A percentile compares a stretch with the other conserved stretches of the same genome.
Evolutionary conservation across 1,140 invertebrate species (phyloP).

Genomic region (Lepidurus packardi): DNA sequence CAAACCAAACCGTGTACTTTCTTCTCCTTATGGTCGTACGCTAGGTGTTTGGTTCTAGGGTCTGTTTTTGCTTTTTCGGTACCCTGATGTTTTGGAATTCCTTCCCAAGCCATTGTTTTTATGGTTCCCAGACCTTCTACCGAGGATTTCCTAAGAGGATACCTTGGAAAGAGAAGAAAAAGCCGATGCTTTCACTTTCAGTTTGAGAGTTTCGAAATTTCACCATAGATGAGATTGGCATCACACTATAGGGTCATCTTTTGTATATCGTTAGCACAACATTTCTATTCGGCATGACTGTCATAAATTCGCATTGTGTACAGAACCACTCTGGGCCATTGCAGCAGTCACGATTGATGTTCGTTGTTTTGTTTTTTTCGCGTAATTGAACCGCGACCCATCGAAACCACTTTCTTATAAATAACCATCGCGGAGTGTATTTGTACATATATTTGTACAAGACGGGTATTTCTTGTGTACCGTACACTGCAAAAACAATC

Average conservation of each 20-base stretch:
- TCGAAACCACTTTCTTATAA: too few relatives aligned
- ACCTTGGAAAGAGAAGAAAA: neutral
- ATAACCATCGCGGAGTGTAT: too few relatives aligned
- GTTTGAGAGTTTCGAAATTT: neutral
- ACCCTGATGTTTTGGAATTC: too few relatives aligned
- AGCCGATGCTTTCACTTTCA: neutral
- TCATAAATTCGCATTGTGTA: neutral
- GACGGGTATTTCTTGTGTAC: too few relatives aligned
- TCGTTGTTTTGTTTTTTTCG: neutral
- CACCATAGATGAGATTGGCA: neutral
- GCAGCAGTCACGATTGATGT: neutral
- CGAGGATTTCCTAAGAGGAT: neutral
- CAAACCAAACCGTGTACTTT: conserved; percentile 3
- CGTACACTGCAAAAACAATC: too few relatives aligned
- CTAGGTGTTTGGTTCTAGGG: neutral
- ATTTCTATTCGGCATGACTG: neutral
- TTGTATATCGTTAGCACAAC: too few relatives aligned
- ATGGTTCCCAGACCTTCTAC: neutral
- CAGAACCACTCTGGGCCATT: neutral
- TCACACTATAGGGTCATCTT: too few relatives aligned
- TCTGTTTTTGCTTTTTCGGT: too few relatives aligned
- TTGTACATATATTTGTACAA: too few relatives aligned
- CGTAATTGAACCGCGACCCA: too few relatives aligned
- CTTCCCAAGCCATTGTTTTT: neutral
- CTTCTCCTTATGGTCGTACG: neutral